Base-by-base conservation (phyloP, 2,888 invertebrate species). In the Cyclophora punctaria region DNA sequence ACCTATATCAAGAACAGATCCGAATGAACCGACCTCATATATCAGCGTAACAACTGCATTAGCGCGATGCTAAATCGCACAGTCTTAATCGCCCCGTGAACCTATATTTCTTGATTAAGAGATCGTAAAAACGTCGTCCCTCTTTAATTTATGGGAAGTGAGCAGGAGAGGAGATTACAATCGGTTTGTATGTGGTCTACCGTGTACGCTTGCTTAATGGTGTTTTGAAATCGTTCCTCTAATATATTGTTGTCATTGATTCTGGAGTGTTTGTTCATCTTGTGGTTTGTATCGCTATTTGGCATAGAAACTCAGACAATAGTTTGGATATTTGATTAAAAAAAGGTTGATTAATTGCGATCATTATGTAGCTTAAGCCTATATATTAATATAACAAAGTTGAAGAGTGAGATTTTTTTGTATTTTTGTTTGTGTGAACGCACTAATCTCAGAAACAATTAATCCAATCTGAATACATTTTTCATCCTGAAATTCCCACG, bases 51-150 rank as follows among this genome's bases (percentile, higher is more conserved):
- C 74, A 78, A 85, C 77, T 83, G 80, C 85, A 85, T 86, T 85
- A 86, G 76, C 77, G 62, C 69, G 71, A 60, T 69, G 77, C 72
- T 80, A 79, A 81, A 75, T 78, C 74, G 75, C 71, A 71, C 69
- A 62, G 73, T 77, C 79, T 80, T 83, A 82, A 84, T 83, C 83
- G 80, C 58, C 59, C 66, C 61, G 71, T 73, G 70, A 80, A 79
- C 83, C 76, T 82, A 84, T 85, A 85, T 81, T 83, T 86, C 86
- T 86, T 79, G 78, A 78, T 78, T 78, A 79, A 76, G 75, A 65
- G 75, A 75, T 84, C 86, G 84, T 86, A 85, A 86, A 86, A 83
- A 78, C 74, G 85, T 86, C 86, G 71, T 77, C 79, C 64, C 72
- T 52, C 73, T 78, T 76, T 83, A 78, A 84, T 68, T 78, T 81